Conservation (phyloP, 1,140 invertebrate genomes). For the Sitobion miscanthi region DNA sequence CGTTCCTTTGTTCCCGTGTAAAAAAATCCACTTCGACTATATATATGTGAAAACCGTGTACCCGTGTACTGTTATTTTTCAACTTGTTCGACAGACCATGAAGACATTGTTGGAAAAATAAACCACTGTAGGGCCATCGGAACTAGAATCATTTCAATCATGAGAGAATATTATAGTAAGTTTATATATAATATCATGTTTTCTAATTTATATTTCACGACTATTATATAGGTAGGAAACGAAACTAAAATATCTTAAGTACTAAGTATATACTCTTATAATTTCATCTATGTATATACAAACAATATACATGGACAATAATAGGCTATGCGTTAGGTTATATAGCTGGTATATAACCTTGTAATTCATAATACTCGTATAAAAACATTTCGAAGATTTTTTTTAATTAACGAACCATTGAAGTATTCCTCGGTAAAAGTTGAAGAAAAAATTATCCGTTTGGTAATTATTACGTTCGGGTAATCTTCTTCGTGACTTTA, state of each 20-base stretch:
- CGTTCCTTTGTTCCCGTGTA: slow-evolving; percentile 17
- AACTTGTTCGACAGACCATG: slow-evolving; percentile 33
- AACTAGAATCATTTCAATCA: background rate
- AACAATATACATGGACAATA: background rate
- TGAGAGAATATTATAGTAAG: background rate
- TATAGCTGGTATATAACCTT: background rate
- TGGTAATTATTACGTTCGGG: background rate
- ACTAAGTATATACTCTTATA: background rate
- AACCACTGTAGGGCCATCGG: background rate
- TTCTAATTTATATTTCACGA: slow-evolving; percentile 24
- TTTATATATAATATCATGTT: background rate
- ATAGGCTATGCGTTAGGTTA: background rate
- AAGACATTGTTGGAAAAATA: slow-evolving; percentile 39
- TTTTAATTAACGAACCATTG: background rate
- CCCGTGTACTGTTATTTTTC: slow-evolving; percentile 43
- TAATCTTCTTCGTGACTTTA: slow-evolving; percentile 24
- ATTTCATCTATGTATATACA: too few relatives aligned
- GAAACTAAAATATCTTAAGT: background rate
- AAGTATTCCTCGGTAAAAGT: slow-evolving; percentile 17
- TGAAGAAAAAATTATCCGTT: background rate
- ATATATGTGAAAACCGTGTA: slow-evolving; percentile 31
- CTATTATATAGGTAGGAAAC: background rate
- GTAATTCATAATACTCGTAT: background rate
- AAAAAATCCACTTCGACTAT: background rate
- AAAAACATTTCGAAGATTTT: background rate